Evolutionary conservation across 2,888 invertebrate species (phyloP).

Genomic region (Dryadula phaetusa): DNA sequence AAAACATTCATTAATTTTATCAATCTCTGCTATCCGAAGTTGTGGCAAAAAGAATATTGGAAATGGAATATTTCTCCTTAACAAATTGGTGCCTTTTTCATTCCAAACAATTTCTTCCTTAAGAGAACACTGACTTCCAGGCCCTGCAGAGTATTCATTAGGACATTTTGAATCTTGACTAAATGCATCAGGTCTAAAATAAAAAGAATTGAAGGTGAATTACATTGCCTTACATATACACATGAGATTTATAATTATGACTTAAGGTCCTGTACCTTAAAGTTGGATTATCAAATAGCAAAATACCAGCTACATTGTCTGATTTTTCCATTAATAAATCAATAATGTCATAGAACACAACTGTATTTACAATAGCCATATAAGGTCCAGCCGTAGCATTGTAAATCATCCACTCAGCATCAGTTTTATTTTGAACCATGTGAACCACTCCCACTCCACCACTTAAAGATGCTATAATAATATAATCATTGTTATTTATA

Average conservation of each 20-base stretch:
- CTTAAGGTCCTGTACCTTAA: slow-evolving; percentile 53
- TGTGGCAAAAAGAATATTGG: slow-evolving; percentile 91
- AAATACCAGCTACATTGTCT: slow-evolving; percentile 86
- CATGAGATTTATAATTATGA: not conserved
- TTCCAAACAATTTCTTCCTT: slow-evolving; percentile 92
- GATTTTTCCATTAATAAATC: slow-evolving; percentile 80
- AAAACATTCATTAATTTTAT: slow-evolving; percentile 86
- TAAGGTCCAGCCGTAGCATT: slow-evolving; percentile 92
- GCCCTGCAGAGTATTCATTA: slow-evolving; percentile 86
- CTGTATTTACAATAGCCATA: slow-evolving; percentile 88
- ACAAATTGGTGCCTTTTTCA: slow-evolving; percentile 88
- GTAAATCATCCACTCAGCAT: slow-evolving; percentile 89
- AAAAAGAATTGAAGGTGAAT: not conserved
- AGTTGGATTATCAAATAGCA: slow-evolving; percentile 83
- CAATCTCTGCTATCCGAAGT: slow-evolving; percentile 79
- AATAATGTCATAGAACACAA: slow-evolving; percentile 84
- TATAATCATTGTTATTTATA: not conserved
- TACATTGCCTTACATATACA: not conserved
- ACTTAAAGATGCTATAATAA: slow-evolving; percentile 86
- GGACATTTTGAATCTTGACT: slow-evolving; percentile 92
- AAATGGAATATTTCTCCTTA: slow-evolving; percentile 93
- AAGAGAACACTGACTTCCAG: slow-evolving; percentile 77
- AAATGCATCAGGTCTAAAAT: slow-evolving; percentile 61
- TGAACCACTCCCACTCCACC: slow-evolving; percentile 95
- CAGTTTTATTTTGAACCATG: slow-evolving; percentile 85